Percentiles rank a stretch among this genome's conserved stretches.
Evolutionary conservation across 2,888 invertebrate species (phyloP).

Genomic region (Drosophila meridiana): DNA sequence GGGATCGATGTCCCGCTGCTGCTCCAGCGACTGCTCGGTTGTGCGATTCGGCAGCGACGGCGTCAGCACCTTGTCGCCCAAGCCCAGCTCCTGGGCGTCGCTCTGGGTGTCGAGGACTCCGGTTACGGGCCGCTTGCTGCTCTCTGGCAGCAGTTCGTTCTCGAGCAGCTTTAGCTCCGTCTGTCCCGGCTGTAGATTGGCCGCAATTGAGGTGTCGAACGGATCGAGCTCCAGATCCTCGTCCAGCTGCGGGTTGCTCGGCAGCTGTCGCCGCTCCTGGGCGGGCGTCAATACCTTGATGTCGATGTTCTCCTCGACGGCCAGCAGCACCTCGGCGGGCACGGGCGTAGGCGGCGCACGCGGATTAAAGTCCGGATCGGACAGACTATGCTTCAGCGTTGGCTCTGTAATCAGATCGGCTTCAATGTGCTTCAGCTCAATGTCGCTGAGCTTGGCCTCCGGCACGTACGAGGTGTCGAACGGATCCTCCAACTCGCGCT

Average conservation of each 20-base stretch:
- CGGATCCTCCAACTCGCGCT: constrained; percentile 89
- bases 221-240: constrained; percentile 88
- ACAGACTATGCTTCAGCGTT: constrained; percentile 87
- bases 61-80: constrained; percentile 90
- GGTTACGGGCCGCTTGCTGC: constrained; percentile 70
- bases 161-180: constrained; percentile 92
- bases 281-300: constrained; percentile 90
- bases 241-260: constrained; percentile 28
- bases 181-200: constrained; percentile 90
- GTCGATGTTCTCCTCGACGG: constrained; percentile 88
- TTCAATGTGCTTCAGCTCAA: constrained; percentile 91
- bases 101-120: constrained; percentile 84
- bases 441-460: constrained; percentile 90
- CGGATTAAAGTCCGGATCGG: constrained; percentile 88
- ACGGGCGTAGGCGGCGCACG: constrained; percentile 84
- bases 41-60: constrained; percentile 86
- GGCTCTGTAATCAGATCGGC: constrained; percentile 88
- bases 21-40: constrained; percentile 74
- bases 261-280: constrained; percentile 85
- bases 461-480: constrained; percentile 95
- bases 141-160: constrained; percentile 89
- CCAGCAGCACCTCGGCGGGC: constrained; percentile 83
- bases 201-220: constrained; percentile 93
- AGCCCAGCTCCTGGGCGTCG: constrained; percentile 85
- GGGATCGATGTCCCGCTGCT: constrained; percentile 88